These are phyloP conservation scores for Sylvilagus floridanus DNA, from an alignment of 2,797 vertebrate genomes.

Conservation along the genomic window DNA sequence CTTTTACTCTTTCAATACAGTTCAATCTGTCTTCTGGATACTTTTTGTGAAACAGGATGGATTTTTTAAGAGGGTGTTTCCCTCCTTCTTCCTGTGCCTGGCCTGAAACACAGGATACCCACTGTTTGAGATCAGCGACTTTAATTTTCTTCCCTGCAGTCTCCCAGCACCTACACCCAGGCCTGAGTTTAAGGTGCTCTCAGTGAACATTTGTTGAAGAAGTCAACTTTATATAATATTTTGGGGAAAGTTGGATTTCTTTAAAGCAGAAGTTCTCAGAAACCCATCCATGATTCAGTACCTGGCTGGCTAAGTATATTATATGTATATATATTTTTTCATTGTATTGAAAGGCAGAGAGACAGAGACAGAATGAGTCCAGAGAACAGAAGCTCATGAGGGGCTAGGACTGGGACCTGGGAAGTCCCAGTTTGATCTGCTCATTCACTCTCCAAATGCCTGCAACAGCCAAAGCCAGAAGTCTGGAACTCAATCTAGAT, in stretches of 20 bases:
- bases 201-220: background rate
- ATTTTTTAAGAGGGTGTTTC: background rate
- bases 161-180: background rate
- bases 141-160: background rate
- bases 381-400: background rate
- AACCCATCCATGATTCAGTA: background rate
- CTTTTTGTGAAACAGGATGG: background rate
- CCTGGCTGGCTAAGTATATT: background rate
- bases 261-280: slow-evolving; percentile 17
- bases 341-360: too few species aligned
- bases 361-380: too few species aligned
- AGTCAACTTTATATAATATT: background rate
- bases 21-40: background rate
- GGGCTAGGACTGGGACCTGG: background rate
- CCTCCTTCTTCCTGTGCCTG: background rate
- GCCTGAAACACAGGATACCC: background rate
- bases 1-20: background rate
- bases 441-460: too few species aligned
- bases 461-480: too few species aligned
- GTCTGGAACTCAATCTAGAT: too few species aligned
- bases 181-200: background rate
- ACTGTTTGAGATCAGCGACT: background rate
- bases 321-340: background rate
- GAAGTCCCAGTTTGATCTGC: background rate
- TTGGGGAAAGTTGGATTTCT: background rate